Base-by-base conservation (phyloP, 2,797 vertebrate genomes). In the Myiothlypis coronata region DNA sequence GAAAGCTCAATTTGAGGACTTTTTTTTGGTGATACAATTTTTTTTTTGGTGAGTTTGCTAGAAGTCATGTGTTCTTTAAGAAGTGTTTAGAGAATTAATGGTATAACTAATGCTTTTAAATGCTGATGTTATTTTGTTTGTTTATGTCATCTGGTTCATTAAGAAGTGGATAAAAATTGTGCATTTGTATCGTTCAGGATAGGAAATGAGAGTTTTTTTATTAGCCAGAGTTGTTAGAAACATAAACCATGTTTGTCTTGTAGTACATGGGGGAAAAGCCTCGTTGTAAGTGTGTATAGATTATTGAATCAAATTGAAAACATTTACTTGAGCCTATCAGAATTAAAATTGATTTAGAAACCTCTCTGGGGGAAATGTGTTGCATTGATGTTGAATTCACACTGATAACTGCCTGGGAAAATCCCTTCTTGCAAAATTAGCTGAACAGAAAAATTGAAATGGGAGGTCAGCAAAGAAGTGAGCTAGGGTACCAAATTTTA, bases 261-360 rank as follows among this genome's bases (percentile, higher is more conserved):
- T 95, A 32, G 55, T 95, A 96, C 79, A 46, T 65, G 83, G 60
- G 78, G 83, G 87, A 89, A 95, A 94, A 94, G 72, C 63, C 77
- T 46, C 88, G 56, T 53, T 96, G 47, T 96, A 96, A 96, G 94
- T 87, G 82, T 92, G 47, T 97, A 96, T 97, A 94, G 93, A 93
- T 95, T 97, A 96, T 69, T 87, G 92, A 97, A 97, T 97, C 96
- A 97, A 94, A 96, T 94, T 93, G 94, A 96, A 97, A 97, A 93
- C 96, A 94, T 96, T 95, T 96, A 91, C 78, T 95, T 96, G 90
- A 83, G 89, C 77, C 93, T 95, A 89, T 96, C 11, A 6, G 78
- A 96, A 97, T 96, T 94, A 90, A 83, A 96, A 96, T 93, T 96
- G 89, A 94, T 90, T 97, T 94, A 93, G 75, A 90, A 96, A 89